phyloP scores from a whole-genome alignment of 1,140 invertebrate species.

The Myzus persicae region DNA sequence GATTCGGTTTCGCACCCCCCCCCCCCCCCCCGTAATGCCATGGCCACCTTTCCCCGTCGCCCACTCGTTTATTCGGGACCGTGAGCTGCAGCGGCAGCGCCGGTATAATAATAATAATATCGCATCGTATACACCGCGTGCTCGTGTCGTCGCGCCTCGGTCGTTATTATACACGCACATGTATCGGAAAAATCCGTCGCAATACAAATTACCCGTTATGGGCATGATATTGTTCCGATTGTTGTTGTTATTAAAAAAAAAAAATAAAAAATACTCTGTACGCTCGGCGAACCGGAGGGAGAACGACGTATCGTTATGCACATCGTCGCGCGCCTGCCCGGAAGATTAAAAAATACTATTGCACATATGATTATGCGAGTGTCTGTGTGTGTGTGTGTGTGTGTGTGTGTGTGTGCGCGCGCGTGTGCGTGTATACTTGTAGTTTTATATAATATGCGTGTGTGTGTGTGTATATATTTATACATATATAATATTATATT shows the following conservation, averaged over 20 bases:
- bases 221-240: neutral
- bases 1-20: neutral
- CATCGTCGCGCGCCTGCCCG: neutral
- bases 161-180: neutral
- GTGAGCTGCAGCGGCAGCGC: too few relatives aligned
- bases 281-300: neutral
- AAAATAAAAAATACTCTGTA: neutral
- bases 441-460: too few relatives aligned
- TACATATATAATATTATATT: too few relatives aligned
- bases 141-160: neutral
- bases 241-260: neutral
- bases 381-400: too few relatives aligned
- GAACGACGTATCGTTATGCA: neutral
- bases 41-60: neutral
- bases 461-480: too few relatives aligned
- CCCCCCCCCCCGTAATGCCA: neutral
- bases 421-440: neutral
- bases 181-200: neutral
- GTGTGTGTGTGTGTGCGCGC: too few relatives aligned
- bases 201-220: constrained; percentile 1
- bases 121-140: neutral
- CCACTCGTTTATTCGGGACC: too few relatives aligned
- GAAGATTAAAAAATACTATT: constrained; percentile 1
- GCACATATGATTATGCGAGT: neutral
- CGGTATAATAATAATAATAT: neutral